These are phyloP conservation scores for Ophiothrix spiculata DNA, from an alignment of 35 echinoderm and acorn worm species.

Conservation along the genomic window DNA sequence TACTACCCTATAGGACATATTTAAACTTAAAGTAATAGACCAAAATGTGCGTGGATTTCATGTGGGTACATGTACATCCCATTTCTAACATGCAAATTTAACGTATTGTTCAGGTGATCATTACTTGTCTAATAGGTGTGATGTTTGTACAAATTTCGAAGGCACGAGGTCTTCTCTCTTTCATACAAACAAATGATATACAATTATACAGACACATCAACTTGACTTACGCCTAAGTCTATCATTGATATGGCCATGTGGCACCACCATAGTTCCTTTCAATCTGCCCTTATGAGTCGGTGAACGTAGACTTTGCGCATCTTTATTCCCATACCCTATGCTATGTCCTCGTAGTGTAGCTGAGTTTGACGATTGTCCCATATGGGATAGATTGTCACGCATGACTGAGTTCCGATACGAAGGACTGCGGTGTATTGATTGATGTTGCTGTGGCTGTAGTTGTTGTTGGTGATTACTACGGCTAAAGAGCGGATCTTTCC, in stretches of 20 bases:
- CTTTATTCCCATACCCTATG: slow-evolving; percentile 40
- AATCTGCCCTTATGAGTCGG: slow-evolving; percentile 25
- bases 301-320: neutral
- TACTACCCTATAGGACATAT: too few species aligned
- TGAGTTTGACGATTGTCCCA: slow-evolving; percentile 6
- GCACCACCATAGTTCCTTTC: slow-evolving; percentile 21
- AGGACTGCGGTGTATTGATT: slow-evolving; percentile 8
- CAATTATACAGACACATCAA: too few species aligned
- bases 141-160: too few species aligned
- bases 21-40: too few species aligned
- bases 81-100: too few species aligned
- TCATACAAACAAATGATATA: too few species aligned
- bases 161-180: too few species aligned
- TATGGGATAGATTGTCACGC: slow-evolving; percentile 17
- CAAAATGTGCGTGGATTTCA: too few species aligned
- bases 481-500: slow-evolving; percentile 31
- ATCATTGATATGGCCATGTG: slow-evolving; percentile 24
- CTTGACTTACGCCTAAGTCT: slow-evolving; percentile 41
- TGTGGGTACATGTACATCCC: too few species aligned
- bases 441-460: too few species aligned
- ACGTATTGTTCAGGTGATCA: too few species aligned
- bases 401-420: slow-evolving; percentile 6
- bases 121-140: too few species aligned
- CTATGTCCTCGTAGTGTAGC: slow-evolving; percentile 48
- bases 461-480: slow-evolving; percentile 14